phyloP scores from a whole-genome alignment of 2,797 vertebrate genomes.

The Netta rufina region DNA sequence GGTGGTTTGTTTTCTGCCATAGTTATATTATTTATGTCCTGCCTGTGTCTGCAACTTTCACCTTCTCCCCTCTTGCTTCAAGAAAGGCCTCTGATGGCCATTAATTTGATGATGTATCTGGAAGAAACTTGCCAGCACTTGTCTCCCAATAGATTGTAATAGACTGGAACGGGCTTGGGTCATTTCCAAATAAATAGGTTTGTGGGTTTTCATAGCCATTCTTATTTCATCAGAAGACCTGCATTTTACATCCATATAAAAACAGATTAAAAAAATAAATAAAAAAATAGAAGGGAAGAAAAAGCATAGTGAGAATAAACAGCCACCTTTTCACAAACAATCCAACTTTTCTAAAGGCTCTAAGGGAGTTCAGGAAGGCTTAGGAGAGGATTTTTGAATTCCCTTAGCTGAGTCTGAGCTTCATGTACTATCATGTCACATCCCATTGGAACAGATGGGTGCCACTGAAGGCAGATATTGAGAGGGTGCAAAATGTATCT shows the following conservation, averaged over 20 bases:
- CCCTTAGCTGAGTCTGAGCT: accelerated
- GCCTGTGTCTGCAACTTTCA: neutral
- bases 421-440: accelerated
- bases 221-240: neutral
- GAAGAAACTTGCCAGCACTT: constrained; percentile 12
- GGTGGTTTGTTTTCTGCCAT: constrained; percentile 16
- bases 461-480: neutral
- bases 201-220: neutral
- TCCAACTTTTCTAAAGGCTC: neutral
- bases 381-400: neutral
- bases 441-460: accelerated
- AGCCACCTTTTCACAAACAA: neutral
- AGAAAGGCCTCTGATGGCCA: constrained; percentile 17
- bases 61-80: neutral
- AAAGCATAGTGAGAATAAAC: neutral
- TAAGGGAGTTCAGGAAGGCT: neutral
- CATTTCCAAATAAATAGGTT: neutral
- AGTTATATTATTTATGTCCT: neutral
- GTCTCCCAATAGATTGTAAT: neutral
- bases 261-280: neutral
- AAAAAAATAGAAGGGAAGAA: neutral
- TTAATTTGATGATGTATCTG: constrained; percentile 36
- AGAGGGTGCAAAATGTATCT: accelerated
- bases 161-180: constrained; percentile 1
- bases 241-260: neutral